Percentiles rank a stretch among this genome's conserved stretches.
phyloP scores from a whole-genome alignment of 2,888 invertebrate genomes.

The Sesamia inferens region DNA sequence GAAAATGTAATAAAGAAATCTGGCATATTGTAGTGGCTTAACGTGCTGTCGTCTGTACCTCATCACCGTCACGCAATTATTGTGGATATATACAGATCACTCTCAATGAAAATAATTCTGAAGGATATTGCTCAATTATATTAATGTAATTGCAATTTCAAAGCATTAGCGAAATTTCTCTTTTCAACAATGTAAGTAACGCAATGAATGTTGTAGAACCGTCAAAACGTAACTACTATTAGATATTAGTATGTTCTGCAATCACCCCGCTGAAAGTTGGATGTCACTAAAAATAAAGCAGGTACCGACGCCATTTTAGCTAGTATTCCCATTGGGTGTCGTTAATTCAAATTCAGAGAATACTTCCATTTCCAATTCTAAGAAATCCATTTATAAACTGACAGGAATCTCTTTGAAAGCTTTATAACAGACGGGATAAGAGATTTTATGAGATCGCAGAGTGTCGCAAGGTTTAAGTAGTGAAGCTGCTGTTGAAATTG shows the following conservation, averaged over 20 bases:
- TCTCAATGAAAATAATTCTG: too few relatives aligned
- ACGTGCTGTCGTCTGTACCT: too few relatives aligned
- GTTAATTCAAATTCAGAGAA: conserved; percentile 26
- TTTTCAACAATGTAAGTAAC: too few relatives aligned
- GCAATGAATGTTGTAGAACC: too few relatives aligned
- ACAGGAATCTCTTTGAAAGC: conserved; percentile 38
- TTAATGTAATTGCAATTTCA: too few relatives aligned
- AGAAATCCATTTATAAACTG: conserved; percentile 32
- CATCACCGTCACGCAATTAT: too few relatives aligned
- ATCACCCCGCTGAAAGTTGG: background rate
- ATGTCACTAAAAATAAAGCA: background rate
- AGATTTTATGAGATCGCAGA: conserved; percentile 32
- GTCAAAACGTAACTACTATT: too few relatives aligned
- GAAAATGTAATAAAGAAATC: too few relatives aligned
- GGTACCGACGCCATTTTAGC: background rate
- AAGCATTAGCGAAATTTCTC: too few relatives aligned
- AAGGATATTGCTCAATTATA: too few relatives aligned
- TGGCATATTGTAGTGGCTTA: too few relatives aligned
- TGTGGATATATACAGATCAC: too few relatives aligned
- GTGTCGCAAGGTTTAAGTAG: conserved; percentile 2
- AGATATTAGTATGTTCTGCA: background rate
- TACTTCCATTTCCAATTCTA: conserved; percentile 28
- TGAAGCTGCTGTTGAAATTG: conserved; percentile 24
- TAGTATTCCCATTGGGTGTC: conserved; percentile 12
- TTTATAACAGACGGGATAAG: conserved; percentile 34